Conservation (phyloP, 1,140 invertebrate genomes). For the Nomia melanderi region DNA sequence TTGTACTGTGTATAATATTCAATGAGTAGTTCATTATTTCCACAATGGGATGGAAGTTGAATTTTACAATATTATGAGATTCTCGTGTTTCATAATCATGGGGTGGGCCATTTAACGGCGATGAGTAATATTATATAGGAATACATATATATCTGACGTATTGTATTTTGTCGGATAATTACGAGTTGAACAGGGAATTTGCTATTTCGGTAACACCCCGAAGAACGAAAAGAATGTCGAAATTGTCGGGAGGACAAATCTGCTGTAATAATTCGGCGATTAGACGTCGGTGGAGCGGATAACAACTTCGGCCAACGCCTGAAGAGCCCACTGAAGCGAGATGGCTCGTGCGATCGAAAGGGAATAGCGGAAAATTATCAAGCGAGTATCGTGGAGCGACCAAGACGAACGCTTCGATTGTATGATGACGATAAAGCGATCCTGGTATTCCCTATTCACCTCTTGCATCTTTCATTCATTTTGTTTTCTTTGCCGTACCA, state of each 20-base stretch:
- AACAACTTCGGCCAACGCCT: conserved; percentile 43
- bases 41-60: no score
- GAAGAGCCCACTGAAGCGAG: conserved; percentile 9
- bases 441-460: conserved; percentile 38
- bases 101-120: no score
- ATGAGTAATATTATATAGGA: no score
- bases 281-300: conserved; percentile 47
- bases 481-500: neutral
- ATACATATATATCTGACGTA: no score
- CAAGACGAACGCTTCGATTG: conserved; percentile 58
- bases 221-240: conserved; percentile 14
- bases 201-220: neutral
- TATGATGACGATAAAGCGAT: conserved; percentile 56
- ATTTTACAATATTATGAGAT: no score
- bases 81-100: no score
- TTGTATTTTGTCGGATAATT: no score
- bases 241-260: conserved; percentile 31
- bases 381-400: conserved; percentile 40
- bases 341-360: conserved; percentile 30
- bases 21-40: no score
- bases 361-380: conserved; percentile 19
- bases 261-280: conserved; percentile 57
- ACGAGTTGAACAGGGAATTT: no score
- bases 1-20: no score
- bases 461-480: neutral